These are phyloP conservation scores for Gallinago paraguaiae DNA, from an alignment of 2,113 vertebrate genomes.

Conservation along the genomic window DNA sequence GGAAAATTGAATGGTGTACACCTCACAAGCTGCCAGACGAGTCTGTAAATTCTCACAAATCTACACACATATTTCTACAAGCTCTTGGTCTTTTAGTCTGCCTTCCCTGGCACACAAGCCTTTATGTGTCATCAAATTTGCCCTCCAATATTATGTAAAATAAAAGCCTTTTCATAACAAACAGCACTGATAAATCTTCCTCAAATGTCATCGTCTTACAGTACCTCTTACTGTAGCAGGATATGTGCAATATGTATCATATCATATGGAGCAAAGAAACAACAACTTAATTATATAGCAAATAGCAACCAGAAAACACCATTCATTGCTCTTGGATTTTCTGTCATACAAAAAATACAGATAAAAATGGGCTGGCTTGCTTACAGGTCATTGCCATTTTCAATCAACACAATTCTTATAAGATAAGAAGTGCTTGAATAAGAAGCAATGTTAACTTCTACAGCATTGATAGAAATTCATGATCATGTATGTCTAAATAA, in stretches of 20 bases:
- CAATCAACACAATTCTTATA: neutral
- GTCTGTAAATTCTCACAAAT: neutral
- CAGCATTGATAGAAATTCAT: neutral
- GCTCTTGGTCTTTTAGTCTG: neutral
- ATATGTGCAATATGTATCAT: neutral
- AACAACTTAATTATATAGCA: neutral
- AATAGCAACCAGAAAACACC: neutral
- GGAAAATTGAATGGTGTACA: neutral
- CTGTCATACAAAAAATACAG: neutral
- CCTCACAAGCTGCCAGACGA: neutral
- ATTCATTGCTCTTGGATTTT: neutral
- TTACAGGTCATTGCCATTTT: neutral
- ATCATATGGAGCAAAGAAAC: neutral
- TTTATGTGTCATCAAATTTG: neutral
- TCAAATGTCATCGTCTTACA: neutral
- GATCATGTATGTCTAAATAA: neutral
- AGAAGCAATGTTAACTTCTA: neutral
- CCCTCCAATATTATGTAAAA: neutral
- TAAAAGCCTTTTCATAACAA: neutral
- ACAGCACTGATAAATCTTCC: neutral
- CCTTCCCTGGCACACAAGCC: neutral
- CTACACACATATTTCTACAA: neutral
- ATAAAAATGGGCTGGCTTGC: neutral
- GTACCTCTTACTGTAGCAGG: neutral
- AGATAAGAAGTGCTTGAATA: neutral